These are phyloP conservation scores for Monochamus saltuarius DNA, from an alignment of 1,140 invertebrate species.

Conservation along the genomic window DNA sequence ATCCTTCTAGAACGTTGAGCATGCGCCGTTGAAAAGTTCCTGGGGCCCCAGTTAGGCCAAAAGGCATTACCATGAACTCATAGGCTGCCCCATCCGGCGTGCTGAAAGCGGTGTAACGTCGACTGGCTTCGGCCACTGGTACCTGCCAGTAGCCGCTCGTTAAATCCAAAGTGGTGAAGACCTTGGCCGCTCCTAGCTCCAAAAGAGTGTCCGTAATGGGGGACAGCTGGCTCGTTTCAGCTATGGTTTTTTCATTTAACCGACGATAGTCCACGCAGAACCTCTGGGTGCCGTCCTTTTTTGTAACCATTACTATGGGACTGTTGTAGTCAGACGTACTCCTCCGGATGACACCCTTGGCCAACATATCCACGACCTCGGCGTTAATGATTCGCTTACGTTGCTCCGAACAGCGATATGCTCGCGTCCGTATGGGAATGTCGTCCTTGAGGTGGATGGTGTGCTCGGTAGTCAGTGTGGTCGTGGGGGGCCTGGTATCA, in stretches of 20 bases:
- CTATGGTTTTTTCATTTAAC: slow-evolving; percentile 51
- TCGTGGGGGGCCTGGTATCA: too few relatives aligned
- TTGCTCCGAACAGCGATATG: too few relatives aligned
- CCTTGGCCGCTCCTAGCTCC: slow-evolving; percentile 17
- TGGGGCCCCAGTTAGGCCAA: slow-evolving; percentile 34
- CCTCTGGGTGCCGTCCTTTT: slow-evolving; percentile 27
- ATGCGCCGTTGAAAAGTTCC: slow-evolving; percentile 30
- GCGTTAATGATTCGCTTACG: too few relatives aligned
- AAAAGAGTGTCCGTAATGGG: slow-evolving; percentile 15
- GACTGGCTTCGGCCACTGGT: too few relatives aligned
- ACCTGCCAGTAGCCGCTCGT: slow-evolving; percentile 39
- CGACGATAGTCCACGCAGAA: slow-evolving; percentile 40
- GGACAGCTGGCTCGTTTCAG: slow-evolving; percentile 39
- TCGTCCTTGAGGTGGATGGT: too few relatives aligned
- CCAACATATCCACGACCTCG: too few relatives aligned
- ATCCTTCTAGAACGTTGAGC: slow-evolving; percentile 22
- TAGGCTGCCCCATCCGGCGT: slow-evolving; percentile 35
- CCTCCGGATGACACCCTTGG: too few relatives aligned
- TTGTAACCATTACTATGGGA: slow-evolving; percentile 14
- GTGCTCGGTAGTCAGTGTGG: too few relatives aligned
- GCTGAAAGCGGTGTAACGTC: slow-evolving; percentile 35
- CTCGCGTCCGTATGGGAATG: too few relatives aligned
- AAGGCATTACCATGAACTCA: slow-evolving; percentile 38
- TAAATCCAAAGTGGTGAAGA: too few relatives aligned
- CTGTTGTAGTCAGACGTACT: too few relatives aligned